Percentiles rank a stretch among this genome's conserved stretches.
Conservation (phyloP, 2,113 vertebrate species). For the Rhizomys pruinosus region DNA sequence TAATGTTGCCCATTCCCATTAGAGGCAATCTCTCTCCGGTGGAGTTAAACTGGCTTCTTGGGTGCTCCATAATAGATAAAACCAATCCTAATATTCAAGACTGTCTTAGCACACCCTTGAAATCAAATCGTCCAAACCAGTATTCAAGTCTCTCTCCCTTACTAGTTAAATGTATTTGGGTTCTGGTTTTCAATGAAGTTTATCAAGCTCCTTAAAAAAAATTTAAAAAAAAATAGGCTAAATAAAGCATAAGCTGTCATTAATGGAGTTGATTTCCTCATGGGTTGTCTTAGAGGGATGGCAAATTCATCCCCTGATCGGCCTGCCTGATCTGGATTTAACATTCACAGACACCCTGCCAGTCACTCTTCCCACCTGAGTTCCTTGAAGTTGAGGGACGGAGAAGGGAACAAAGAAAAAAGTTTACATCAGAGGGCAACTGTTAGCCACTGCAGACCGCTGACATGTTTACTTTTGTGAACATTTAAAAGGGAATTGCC, state of each 20-base stretch:
- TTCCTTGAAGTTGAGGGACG: neutral
- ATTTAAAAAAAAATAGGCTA: slow-evolving; percentile 41
- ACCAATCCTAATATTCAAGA: slow-evolving; percentile 65
- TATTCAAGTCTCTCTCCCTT: slow-evolving; percentile 35
- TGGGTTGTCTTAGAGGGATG: slow-evolving; percentile 25
- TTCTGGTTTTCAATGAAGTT: slow-evolving; percentile 62
- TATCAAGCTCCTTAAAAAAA: slow-evolving; percentile 53
- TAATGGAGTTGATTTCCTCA: slow-evolving; percentile 52
- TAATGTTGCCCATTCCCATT: slow-evolving; percentile 53
- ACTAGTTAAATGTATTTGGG: slow-evolving; percentile 53
- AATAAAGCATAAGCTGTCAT: slow-evolving; percentile 66
- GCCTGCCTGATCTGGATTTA: slow-evolving; percentile 53
- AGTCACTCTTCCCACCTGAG: neutral
- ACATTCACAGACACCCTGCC: slow-evolving; percentile 30
- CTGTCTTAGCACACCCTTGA: slow-evolving; percentile 51
- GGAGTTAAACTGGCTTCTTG: slow-evolving; percentile 48
- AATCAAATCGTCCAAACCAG: slow-evolving; percentile 46
- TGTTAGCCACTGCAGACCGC: neutral
- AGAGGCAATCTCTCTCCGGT: slow-evolving; percentile 48
- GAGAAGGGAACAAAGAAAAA: slow-evolving; percentile 22
- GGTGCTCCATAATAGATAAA: neutral
- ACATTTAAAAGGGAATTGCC: no score
- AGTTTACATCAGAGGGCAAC: neutral
- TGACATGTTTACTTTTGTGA: no score
- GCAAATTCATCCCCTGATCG: neutral